Base-by-base conservation (phyloP, 1,140 invertebrate genomes). In the Solenopsis invicta region DNA sequence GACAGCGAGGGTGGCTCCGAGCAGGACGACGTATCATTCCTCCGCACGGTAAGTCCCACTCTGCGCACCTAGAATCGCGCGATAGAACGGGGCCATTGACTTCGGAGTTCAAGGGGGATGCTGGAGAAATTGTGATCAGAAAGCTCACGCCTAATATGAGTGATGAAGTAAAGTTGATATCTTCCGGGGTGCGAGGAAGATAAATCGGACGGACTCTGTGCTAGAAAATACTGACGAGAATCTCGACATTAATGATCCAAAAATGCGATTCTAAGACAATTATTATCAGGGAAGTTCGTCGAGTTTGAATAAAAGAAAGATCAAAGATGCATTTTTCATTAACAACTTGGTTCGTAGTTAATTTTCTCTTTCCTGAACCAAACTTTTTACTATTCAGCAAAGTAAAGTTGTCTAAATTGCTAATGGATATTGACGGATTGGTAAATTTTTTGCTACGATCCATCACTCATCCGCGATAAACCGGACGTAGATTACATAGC, bases 11-110 rank as follows among this genome's bases (percentile, higher is more conserved):
- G 98, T 93, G 97, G 98, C 89, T 98, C 98, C 92, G 98, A 99
- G 96, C 98, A 99, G 96, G 99, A 99, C 97, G 98, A 99, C 97
- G 98, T 99, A 96, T 99, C 98, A 94, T 99, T 99, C 96, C 97
- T 99, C 86, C 97, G 99, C 92, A 99, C 99, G 97, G 99, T 99
- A 95, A 98, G 98, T 97, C 54, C 59, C 21, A 18, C 71, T 69
- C 85, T 78, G 13, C n/a, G 18, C 13, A 64, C 34, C 37, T 81
- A 34, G 10, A 8, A 62, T 82, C 12, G 18, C 41, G 69, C 29
- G 41, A 56, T 10, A 34, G 18, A 16, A 48, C 8, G 16, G 21
- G 16, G 16, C 12, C 34, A 29, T 45, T 37, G 24, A 24, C 29
- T 62, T 50, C 34, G 59, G 61, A 37, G 18, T 74, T 48, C 34